Conservation (phyloP, 2,888 invertebrate genomes). For the Hydroisotoma schaefferi region DNA sequence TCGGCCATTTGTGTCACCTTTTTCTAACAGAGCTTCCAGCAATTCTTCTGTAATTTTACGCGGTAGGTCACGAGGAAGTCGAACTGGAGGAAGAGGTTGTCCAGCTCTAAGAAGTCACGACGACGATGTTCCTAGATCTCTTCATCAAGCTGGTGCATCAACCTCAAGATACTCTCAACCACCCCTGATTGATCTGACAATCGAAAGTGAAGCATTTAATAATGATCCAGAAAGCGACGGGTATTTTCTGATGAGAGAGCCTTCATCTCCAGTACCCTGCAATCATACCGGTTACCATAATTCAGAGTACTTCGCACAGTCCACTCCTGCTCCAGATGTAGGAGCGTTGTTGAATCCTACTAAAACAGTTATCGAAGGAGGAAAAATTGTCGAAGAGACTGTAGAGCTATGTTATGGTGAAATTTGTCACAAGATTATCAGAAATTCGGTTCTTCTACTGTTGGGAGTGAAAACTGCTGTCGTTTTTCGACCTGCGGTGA, state of each 20-base stretch:
- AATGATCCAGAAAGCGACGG: constrained; percentile 27
- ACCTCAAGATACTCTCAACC: constrained; percentile 4
- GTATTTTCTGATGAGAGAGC: constrained; percentile 37
- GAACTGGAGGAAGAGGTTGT: constrained; percentile 14
- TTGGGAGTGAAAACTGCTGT: constrained; percentile 55
- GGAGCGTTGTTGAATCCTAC: constrained; percentile 11
- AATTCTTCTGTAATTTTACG: background rate
- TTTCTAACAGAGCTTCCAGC: background rate
- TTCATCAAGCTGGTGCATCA: background rate
- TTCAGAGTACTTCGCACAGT: constrained; percentile 10
- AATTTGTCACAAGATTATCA: constrained; percentile 55
- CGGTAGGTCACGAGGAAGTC: constrained; percentile 16
- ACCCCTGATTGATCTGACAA: constrained; percentile 29
- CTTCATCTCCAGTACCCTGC: constrained; percentile 18
- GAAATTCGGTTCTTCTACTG: constrained; percentile 57
- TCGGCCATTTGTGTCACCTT: background rate
- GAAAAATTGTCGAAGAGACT: background rate
- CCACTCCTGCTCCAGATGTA: constrained; percentile 14
- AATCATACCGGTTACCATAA: constrained; percentile 9
- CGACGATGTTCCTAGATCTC: constrained; percentile 9
- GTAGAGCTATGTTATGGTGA: constrained; percentile 47
- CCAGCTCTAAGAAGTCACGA: background rate
- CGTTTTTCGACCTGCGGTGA: background rate
- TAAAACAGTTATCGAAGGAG: constrained; percentile 9
- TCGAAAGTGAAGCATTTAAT: constrained; percentile 23